Evolutionary conservation across 2,113 vertebrate genomes (phyloP), one percentile per base, ranked within the genome.

Genomic region (Atractosteus spatula): DNA sequence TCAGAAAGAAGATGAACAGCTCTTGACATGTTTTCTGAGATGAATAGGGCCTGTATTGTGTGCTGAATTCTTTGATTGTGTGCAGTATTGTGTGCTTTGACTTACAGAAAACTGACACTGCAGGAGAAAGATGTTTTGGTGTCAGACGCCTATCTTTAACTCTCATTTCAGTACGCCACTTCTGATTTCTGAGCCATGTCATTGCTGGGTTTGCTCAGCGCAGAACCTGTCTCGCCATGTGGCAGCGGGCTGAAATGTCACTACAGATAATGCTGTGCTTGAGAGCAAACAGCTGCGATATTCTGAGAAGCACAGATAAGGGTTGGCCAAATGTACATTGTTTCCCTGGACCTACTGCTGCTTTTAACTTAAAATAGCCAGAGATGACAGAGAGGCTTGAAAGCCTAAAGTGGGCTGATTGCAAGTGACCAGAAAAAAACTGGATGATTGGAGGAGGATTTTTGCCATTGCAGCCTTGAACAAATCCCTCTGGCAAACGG

Each of bases 251-350:
- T 81, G 81, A 80, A 85, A 83, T 80, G 74, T 75, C 84, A 82
- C 72, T 74, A 45, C 71, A 83, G 82, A 87, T 84, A 87, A 87
- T 8, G 73, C 42, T 55, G 72, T 72, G 47, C 16, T 77, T 78
- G 69, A 81, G 84, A 73, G 51, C 45, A 71, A 7, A 41, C 73
- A 85, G 82, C 74, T 79, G 57, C 69, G 81, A 83, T 92, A 90
- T 89, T 90, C 89, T 89, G 85, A 88, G 89, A 86, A 84, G 67
- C 5, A 51, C 47, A 80, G 83, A 92, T 90, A 89, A 86, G 74
- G 74, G 66, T 69, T 61, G 51, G 80, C 78, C 84, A 88, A 79
- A 77, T 71, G 72, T 44, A 2, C 82, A 87, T 72, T 85, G 84
- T 83, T 86, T 78, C 84, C 81, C 76, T 80, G 66, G 69, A 82